A percentile compares a stretch with the other conserved stretches of the same genome.
Evolutionary conservation across 2,888 invertebrate species (phyloP).

Genomic region (Nephrotoma appendiculata): DNA sequence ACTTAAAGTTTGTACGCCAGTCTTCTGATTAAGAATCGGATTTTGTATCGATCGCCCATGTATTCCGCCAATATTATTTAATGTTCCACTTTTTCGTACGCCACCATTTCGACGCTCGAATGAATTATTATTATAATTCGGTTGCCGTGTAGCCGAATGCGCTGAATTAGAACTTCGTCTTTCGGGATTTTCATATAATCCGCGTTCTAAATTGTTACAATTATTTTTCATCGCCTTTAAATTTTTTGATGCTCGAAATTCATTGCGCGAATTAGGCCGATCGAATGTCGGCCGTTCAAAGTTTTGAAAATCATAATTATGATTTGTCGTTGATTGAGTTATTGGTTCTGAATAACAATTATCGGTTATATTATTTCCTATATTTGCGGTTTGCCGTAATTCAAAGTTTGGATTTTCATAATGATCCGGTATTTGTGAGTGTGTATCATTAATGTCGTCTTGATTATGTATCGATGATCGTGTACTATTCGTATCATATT

Average conservation of each 20-base stretch:
- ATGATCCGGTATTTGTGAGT: constrained; percentile 27
- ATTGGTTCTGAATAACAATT: constrained; percentile 31
- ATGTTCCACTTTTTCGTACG: constrained; percentile 30
- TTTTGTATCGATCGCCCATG: constrained; percentile 7
- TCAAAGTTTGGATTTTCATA: constrained; percentile 34
- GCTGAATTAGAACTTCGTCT: constrained; percentile 28
- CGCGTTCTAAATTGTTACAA: constrained; percentile 18
- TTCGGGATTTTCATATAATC: constrained; percentile 24
- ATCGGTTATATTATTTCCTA: constrained; percentile 22
- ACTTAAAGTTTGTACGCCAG: constrained; percentile 19
- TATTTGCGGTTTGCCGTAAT: constrained; percentile 21
- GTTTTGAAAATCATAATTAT: constrained; percentile 37
- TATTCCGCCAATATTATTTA: constrained; percentile 23
- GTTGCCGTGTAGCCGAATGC: constrained; percentile 22
- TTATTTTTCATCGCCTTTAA: constrained; percentile 11
- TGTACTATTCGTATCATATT: constrained; percentile 1
- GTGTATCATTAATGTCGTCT: constrained; percentile 7
- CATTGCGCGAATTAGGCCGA: constrained; percentile 16
- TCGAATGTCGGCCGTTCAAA: constrained; percentile 45
- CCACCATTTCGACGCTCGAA: constrained; percentile 23
- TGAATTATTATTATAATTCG: constrained; percentile 20
- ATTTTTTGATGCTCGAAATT: constrained; percentile 15
- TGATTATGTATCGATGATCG: constrained; percentile 14
- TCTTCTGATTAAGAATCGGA: constrained; percentile 9
- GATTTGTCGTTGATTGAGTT: constrained; percentile 24